Conservation (phyloP, 64 coral and sea anemone genomes). For the Stichodactyla helianthus region DNA sequence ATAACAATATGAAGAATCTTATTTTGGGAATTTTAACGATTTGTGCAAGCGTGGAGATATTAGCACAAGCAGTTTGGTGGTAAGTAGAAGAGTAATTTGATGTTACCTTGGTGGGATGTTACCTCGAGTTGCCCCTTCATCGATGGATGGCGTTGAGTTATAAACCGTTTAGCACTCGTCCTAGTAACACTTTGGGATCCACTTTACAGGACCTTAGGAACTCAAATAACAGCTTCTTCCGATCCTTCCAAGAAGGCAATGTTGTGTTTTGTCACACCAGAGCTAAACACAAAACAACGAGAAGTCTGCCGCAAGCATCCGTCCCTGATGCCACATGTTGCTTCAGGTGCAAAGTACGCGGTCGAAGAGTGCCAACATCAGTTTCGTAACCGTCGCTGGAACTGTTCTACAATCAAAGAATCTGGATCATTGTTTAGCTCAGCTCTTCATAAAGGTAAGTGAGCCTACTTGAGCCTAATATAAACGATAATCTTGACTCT, state of each 20-base stretch:
- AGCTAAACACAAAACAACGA: conserved; percentile 74
- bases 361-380: conserved; percentile 77
- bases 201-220: conserved; percentile 79
- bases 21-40: conserved; percentile 34
- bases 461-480: conserved; percentile 24
- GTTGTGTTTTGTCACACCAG: conserved; percentile 70
- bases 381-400: conserved; percentile 79
- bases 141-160: not conserved
- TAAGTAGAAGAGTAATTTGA: conserved; percentile 45
- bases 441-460: conserved; percentile 69
- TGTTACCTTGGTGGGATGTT: conserved; percentile 14
- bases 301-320: conserved; percentile 70
- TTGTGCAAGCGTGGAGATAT: conserved; percentile 38
- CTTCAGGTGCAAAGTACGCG: conserved; percentile 63
- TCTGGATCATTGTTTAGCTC: conserved; percentile 72
- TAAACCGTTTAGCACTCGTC: not conserved
- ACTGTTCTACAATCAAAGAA: conserved; percentile 75
- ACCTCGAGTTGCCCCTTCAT: conserved; percentile 18
- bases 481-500: conserved; percentile 26
- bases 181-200: not conserved
- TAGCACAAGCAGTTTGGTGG: conserved; percentile 77
- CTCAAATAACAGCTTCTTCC: conserved; percentile 65
- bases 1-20: conserved; percentile 36
- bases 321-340: conserved; percentile 71
- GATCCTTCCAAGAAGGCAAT: conserved; percentile 79